Evolutionary conservation across 2,113 vertebrate genomes (phyloP).

Genomic region (Crotalus horridus): DNA sequence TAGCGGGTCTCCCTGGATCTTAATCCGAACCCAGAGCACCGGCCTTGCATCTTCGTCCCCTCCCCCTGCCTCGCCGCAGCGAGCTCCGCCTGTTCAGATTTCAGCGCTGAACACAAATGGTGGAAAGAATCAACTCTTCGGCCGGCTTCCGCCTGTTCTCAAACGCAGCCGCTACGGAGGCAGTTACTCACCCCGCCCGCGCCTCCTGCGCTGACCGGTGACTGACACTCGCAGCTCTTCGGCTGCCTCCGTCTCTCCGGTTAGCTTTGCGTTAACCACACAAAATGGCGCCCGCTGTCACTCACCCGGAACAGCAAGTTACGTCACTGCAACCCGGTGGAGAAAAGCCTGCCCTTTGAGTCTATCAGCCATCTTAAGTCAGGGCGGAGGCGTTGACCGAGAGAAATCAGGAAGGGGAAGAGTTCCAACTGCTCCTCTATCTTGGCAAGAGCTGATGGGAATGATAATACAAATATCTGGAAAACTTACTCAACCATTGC

Average conservation of each 20-base stretch:
- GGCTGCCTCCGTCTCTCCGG: conserved; percentile 45
- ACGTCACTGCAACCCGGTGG: not conserved
- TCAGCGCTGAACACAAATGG: not conserved
- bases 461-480: not conserved
- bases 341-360: accelerated
- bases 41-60: not conserved
- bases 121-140: not conserved
- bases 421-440: not conserved
- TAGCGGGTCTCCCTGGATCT: not conserved
- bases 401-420: not conserved
- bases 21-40: not conserved
- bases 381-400: conserved; percentile 33
- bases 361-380: conserved; percentile 56
- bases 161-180: not conserved
- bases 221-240: conserved; percentile 34
- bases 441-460: not conserved
- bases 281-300: conserved; percentile 71
- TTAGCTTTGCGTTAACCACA: conserved; percentile 69
- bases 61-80: not conserved
- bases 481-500: not conserved
- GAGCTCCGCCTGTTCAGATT: not conserved
- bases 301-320: conserved; percentile 66
- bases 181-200: conserved; percentile 49
- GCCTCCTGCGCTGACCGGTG: conserved; percentile 33
- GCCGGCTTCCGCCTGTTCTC: too few species aligned